Conservation (phyloP, 2,113 vertebrate species). For the Perca fluviatilis region DNA sequence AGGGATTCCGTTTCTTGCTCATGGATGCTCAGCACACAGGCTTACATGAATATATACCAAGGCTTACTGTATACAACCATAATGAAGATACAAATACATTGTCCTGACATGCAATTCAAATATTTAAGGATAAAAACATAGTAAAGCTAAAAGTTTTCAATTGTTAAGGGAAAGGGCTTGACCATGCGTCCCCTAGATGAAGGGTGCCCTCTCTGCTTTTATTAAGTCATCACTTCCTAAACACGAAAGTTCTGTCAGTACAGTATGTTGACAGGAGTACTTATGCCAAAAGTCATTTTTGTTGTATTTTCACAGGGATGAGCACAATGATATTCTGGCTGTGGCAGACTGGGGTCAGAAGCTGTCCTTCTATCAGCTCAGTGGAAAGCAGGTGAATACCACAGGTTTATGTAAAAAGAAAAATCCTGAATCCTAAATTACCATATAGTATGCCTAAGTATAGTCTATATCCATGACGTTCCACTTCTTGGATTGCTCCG, state of each 20-base stretch:
- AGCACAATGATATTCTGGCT: conserved; percentile 96
- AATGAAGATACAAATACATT: neutral
- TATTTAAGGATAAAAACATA: conserved; percentile 5
- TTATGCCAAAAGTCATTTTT: conserved; percentile 27
- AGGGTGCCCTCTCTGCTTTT: conserved; percentile 17
- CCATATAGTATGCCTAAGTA: neutral
- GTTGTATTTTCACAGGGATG: conserved; percentile 87
- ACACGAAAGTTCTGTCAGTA: conserved; percentile 10
- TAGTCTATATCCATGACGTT: no score
- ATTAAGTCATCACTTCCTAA: conserved; percentile 15
- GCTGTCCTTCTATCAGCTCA: conserved; percentile 98
- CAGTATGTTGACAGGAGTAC: conserved; percentile 34
- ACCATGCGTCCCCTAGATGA: neutral
- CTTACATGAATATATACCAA: neutral
- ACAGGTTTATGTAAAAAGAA: neutral
- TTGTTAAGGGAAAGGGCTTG: neutral
- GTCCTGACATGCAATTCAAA: neutral
- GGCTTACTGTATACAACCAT: neutral
- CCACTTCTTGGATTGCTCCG: no score
- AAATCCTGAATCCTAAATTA: neutral
- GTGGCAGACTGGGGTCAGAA: conserved; percentile 98
- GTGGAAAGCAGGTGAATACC: conserved; percentile 93
- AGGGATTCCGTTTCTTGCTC: neutral
- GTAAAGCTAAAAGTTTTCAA: neutral
- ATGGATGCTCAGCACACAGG: neutral